A percentile compares a stretch with the other conserved stretches of the same genome.
These are phyloP conservation scores for Eubucco bourcierii DNA, from an alignment of 2,113 vertebrate species.

Conservation along the genomic window DNA sequence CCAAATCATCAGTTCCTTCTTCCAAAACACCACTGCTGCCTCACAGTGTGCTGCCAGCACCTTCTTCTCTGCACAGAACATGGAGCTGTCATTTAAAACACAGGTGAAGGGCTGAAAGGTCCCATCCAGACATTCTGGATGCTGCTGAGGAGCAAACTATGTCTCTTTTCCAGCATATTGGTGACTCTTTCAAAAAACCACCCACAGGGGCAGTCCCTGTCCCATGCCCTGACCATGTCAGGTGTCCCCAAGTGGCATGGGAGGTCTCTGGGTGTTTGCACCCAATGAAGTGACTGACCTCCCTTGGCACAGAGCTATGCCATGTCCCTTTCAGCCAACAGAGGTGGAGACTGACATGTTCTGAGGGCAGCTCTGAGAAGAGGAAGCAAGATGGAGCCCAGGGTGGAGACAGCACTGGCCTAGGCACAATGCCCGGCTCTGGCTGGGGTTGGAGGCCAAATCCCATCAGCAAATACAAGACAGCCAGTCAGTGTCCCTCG, in stretches of 20 bases:
- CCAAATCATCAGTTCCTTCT: background rate
- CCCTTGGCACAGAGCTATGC: background rate
- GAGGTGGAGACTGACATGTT: background rate
- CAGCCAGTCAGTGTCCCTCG: rapidly evolving
- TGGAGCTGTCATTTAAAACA: background rate
- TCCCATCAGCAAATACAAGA: background rate
- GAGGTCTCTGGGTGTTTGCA: background rate
- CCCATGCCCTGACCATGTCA: background rate
- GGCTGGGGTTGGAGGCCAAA: background rate
- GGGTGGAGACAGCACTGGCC: rapidly evolving
- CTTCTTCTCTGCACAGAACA: background rate
- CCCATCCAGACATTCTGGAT: background rate
- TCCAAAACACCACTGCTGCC: background rate
- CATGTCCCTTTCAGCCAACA: rapidly evolving
- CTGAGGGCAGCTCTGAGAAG: background rate
- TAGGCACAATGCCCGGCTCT: rapidly evolving
- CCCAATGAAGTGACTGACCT: rapidly evolving
- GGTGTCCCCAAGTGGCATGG: rapidly evolving
- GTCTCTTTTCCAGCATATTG: rapidly evolving
- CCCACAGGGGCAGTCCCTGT: rapidly evolving
- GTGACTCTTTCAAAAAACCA: background rate
- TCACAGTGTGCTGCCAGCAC: background rate
- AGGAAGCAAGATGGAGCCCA: background rate
- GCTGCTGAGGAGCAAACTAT: background rate
- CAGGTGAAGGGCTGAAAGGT: background rate